Evolutionary conservation across 2,113 vertebrate species (phyloP).

Genomic region (Epinephelus moara): DNA sequence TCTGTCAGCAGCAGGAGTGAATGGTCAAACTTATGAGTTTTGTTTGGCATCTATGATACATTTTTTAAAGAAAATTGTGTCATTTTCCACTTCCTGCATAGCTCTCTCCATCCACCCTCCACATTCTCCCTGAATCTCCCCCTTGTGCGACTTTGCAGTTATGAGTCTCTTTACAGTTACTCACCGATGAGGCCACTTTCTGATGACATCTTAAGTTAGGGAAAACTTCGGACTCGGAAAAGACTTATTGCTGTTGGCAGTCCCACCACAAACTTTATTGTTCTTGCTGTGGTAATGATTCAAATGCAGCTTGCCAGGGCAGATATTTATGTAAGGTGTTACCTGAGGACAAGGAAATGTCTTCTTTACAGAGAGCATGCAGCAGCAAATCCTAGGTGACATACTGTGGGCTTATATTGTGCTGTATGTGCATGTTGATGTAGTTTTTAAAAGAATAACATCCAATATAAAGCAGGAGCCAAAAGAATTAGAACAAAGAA

Average conservation of each 20-base stretch:
- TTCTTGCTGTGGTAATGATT: conserved; percentile 31
- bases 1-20: neutral
- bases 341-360: conserved; percentile 37
- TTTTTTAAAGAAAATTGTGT: neutral
- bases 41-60: neutral
- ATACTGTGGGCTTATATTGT: neutral
- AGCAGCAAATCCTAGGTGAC: neutral
- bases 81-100: neutral
- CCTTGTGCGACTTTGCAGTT: neutral
- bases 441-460: neutral
- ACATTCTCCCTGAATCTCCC: neutral
- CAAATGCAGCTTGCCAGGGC: conserved; percentile 25
- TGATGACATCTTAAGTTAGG: neutral
- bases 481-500: too few relatives aligned
- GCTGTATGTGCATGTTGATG: conserved; percentile 3
- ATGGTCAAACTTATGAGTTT: neutral
- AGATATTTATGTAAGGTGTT: conserved; percentile 30
- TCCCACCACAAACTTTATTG: conserved; percentile 4
- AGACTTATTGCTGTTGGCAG: conserved; percentile 25
- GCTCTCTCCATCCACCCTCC: fast-evolving
- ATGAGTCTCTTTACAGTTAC: neutral
- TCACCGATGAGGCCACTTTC: neutral
- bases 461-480: neutral
- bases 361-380: neutral
- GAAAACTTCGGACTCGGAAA: neutral